Evolutionary conservation across 2,797 vertebrate genomes (phyloP).

Genomic region (Anniella stebbinsi): DNA sequence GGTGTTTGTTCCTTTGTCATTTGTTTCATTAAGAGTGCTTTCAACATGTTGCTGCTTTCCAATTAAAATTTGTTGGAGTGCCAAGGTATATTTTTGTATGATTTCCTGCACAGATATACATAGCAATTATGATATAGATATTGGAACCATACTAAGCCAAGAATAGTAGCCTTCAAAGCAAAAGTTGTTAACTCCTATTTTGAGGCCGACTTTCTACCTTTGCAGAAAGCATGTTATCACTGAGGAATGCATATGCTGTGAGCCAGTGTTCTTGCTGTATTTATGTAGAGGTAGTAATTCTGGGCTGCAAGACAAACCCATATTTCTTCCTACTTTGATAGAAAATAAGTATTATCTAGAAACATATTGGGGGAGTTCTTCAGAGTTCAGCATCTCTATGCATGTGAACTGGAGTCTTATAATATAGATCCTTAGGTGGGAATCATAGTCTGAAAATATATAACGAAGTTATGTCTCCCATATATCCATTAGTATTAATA

Average conservation of each 20-base stretch:
- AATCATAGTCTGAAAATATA: conserved; percentile 10
- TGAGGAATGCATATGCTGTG: conserved; percentile 21
- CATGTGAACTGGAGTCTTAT: not conserved
- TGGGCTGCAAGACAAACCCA: not conserved
- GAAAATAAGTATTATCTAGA: conserved; percentile 20
- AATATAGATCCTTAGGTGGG: conserved; percentile 4
- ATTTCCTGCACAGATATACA: not conserved
- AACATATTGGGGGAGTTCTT: not conserved
- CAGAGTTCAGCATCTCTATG: conserved; percentile 16
- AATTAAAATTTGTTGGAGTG: not conserved
- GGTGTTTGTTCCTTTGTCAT: not conserved
- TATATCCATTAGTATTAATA: conserved; percentile 33
- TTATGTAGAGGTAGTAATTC: not conserved
- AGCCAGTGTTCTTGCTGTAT: conserved; percentile 18
- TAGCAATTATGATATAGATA: not conserved
- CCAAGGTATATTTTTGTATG: conserved; percentile 1
- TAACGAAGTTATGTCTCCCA: conserved; percentile 4
- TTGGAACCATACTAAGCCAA: not conserved
- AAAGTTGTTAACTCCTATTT: not conserved
- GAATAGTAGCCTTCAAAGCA: not conserved
- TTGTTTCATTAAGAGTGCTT: not conserved
- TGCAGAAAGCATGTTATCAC: not conserved
- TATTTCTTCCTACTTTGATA: not conserved
- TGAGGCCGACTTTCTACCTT: not conserved
- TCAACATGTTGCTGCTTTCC: not conserved